A percentile compares a stretch with the other conserved stretches of the same genome.
phyloP scores from a whole-genome alignment of 1,140 invertebrate species.

The Cotesia chilonis region DNA sequence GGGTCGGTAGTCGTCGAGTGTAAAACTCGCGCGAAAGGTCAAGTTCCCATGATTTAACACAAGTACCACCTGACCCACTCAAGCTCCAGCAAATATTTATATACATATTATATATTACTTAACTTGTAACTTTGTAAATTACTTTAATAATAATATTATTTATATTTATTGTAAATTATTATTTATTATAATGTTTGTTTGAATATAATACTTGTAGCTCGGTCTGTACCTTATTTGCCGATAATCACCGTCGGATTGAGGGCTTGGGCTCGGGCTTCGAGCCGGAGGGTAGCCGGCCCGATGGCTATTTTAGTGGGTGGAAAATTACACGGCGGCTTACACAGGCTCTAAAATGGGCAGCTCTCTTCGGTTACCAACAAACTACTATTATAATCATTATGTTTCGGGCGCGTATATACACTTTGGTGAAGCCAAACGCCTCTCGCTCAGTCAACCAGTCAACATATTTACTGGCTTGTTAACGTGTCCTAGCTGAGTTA shows the following conservation, averaged over 20 bases:
- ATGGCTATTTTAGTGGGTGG: conserved; percentile 68
- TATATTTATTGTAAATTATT: not conserved
- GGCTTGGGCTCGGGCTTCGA: conserved; percentile 51
- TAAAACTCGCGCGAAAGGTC: conserved; percentile 35
- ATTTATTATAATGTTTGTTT: not conserved
- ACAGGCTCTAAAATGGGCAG: conserved; percentile 66
- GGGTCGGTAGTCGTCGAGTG: conserved; percentile 24
- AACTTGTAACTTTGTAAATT: too few species aligned
- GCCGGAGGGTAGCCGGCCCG: conserved; percentile 48
- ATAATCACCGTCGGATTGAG: conserved; percentile 62
- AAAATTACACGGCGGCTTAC: conserved; percentile 66
- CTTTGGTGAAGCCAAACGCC: conserved; percentile 27
- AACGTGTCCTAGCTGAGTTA: conserved; percentile 54
- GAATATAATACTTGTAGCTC: conserved; percentile 12
- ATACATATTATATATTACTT: not conserved
- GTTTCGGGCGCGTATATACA: conserved; percentile 49
- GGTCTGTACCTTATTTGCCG: conserved; percentile 66
- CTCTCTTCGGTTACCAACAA: conserved; percentile 63
- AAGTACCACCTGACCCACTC: conserved; percentile 6
- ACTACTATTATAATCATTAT: conserved; percentile 66
- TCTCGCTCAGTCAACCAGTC: conserved; percentile 52
- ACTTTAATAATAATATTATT: not conserved
- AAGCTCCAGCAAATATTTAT: conserved; percentile 21
- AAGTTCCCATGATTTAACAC: conserved; percentile 38
- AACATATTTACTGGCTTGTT: conserved; percentile 68